A percentile compares a stretch with the other conserved stretches of the same genome.
phyloP scores from a whole-genome alignment of 2,888 invertebrate species.

The Stenolophus ochropezus region DNA sequence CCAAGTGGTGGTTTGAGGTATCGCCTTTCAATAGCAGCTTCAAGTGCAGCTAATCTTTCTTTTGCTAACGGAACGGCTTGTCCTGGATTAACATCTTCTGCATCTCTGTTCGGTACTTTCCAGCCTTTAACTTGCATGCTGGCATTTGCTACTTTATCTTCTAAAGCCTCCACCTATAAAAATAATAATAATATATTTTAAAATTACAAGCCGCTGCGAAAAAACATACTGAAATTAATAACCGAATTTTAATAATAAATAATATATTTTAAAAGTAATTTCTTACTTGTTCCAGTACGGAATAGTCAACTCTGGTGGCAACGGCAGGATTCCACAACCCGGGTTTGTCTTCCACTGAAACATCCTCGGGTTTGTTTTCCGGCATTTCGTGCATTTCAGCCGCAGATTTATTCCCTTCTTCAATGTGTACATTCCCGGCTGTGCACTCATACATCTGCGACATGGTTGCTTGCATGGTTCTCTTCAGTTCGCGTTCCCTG shows the following conservation, averaged over 20 bases:
- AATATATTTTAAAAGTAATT: too few species aligned
- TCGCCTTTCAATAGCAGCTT: conserved; percentile 93
- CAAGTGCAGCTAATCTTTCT: conserved; percentile 86
- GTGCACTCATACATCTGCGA: conserved; percentile 76
- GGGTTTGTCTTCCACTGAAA: conserved; percentile 73
- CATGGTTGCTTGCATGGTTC: conserved; percentile 81
- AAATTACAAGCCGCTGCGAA: too few species aligned
- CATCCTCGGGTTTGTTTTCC: conserved; percentile 67
- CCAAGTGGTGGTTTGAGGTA: conserved; percentile 95
- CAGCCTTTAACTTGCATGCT: conserved; percentile 95
- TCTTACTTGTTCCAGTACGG: conserved; percentile 82
- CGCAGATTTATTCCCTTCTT: conserved; percentile 77
- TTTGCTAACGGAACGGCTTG: conserved; percentile 78
- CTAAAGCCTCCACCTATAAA: conserved; percentile 84
- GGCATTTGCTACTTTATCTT: conserved; percentile 91
- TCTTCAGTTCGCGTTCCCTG: conserved; percentile 90
- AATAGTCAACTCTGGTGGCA: conserved; percentile 87
- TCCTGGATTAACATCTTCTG: conserved; percentile 72
- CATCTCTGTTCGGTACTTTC: conserved; percentile 82
- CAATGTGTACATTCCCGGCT: conserved; percentile 77
- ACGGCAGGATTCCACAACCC: conserved; percentile 79
- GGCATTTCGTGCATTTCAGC: conserved; percentile 74
- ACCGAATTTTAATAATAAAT: too few species aligned
- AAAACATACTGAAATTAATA: too few species aligned
- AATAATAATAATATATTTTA: too few species aligned